phyloP scores from a whole-genome alignment of 2,113 vertebrate species.

The Oriolus oriolus region DNA sequence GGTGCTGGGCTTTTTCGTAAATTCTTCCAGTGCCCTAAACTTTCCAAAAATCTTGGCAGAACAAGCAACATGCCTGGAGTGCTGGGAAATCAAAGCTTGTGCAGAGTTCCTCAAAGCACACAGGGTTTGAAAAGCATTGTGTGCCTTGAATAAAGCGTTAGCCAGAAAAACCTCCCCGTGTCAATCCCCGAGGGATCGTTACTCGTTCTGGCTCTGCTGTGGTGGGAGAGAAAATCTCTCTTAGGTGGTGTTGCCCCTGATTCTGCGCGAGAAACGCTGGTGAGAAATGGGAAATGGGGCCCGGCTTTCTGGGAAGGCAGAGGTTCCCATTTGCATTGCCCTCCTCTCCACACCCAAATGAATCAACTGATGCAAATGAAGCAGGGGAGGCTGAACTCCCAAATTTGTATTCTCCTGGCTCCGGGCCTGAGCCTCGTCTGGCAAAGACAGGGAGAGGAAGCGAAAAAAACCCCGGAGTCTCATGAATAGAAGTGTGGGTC shows the following conservation, averaged over 20 bases:
- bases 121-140: background rate
- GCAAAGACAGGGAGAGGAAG: background rate
- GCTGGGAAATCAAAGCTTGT: background rate
- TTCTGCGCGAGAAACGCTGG: accelerated
- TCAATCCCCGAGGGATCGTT: background rate
- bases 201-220: background rate
- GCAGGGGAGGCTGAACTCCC: background rate
- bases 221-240: background rate
- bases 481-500: background rate
- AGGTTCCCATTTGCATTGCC: background rate
- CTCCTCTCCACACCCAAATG: background rate
- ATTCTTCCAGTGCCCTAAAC: background rate
- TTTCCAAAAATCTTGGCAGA: background rate
- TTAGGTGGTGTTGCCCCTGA: background rate
- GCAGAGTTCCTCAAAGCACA: background rate
- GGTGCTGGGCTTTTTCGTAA: background rate
- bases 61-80: background rate
- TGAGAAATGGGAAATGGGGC: background rate
- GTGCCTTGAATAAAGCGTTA: background rate
- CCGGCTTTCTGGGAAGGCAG: background rate
- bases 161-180: background rate
- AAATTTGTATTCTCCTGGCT: background rate
- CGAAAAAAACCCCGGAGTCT: background rate
- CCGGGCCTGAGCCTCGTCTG: background rate
- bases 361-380: background rate